Conservation (phyloP, 2,113 vertebrate species). For the Galeopterus variegatus region DNA sequence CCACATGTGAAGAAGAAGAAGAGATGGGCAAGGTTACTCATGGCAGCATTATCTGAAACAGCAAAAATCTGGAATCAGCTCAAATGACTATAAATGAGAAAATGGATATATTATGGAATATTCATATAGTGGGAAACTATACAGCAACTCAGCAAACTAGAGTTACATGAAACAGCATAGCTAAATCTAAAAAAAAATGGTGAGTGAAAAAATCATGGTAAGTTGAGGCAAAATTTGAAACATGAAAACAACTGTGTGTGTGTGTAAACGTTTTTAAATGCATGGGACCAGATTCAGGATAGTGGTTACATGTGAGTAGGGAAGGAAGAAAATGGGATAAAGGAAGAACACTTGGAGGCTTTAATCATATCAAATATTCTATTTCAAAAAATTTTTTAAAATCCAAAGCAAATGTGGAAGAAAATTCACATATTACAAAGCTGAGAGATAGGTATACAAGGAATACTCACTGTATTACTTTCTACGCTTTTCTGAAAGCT, state of each 20-base stretch:
- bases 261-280: neutral
- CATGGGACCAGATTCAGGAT: neutral
- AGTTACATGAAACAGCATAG: neutral
- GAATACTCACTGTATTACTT: neutral
- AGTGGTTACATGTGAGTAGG: neutral
- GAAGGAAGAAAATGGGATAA: neutral
- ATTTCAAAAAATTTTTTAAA: constrained; percentile 22
- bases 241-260: neutral
- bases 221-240: neutral
- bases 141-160: neutral
- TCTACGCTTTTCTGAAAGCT: neutral
- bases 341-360: neutral
- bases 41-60: neutral
- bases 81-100: neutral
- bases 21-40: neutral
- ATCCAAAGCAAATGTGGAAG: neutral
- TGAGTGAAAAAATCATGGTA: neutral
- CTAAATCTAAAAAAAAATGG: neutral
- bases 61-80: neutral
- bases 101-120: neutral
- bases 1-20: neutral
- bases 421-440: constrained; percentile 28
- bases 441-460: neutral
- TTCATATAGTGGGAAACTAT: neutral
- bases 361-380: neutral